Evolutionary conservation across 2,888 invertebrate genomes (phyloP), one percentile per base, ranked within the genome.

Genomic region (Lypha dubia): DNA sequence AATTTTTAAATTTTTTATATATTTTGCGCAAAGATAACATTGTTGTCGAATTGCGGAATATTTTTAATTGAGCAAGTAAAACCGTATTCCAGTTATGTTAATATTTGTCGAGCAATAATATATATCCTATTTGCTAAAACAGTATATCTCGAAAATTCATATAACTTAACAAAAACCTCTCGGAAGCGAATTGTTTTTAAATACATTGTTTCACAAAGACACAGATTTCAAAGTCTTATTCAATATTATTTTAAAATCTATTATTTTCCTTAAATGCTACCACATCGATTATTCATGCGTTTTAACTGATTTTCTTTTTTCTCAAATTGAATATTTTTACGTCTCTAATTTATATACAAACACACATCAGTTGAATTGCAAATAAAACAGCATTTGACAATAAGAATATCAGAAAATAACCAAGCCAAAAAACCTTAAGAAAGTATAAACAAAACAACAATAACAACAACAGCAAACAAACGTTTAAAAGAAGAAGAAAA

Each of bases 341-440:
- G 73, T 73, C 70, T 79, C 62, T 71, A 77, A n/a, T 73, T 74
- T 74, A 70, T 74, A 68, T 74, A 58, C 51, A n/a, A n/a, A n/a
- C n/a, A n/a, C n/a, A n/a, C n/a, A 76, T 76, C 71, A 79, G 75
- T 75, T 75, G 63, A 79, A 77, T 73, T 80, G 80, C 76, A 73
- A 84, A 76, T 77, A 62, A 70, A 71, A 70, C 75, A 83, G 51
- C 79, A 62, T 60, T n/a, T 83, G 79, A 79, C 79, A 84, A 44
- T 56, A 71, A n/a, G n/a, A n/a, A 71, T 70, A 67, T 79, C 70
- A 53, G 79, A 77, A 70, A 24, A 70, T 74, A 79, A 32, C 53
- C 58, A 70, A 28, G 51, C 20, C 20, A 68, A 32, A 70, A 44
- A 63, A 67, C 28, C 35, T 4, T n/a, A 67, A 56, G 35, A 65